phyloP scores from a whole-genome alignment of 2,888 invertebrate genomes.

The Callinectes sapidus region DNA sequence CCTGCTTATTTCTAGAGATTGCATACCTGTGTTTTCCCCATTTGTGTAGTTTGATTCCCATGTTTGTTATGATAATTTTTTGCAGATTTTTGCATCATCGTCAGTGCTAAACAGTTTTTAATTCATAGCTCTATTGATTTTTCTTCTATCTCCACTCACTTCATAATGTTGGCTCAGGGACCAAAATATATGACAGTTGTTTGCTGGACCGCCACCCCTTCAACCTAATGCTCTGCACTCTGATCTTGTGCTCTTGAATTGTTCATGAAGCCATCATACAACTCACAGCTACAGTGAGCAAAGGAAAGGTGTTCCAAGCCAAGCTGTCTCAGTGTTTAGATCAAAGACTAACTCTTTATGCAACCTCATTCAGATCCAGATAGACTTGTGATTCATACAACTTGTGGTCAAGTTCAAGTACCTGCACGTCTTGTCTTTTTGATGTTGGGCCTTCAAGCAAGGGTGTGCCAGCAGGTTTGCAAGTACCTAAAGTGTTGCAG shows the following conservation, averaged over 20 bases:
- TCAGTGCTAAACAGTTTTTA: slow-evolving; percentile 38
- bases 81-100: slow-evolving; percentile 25
- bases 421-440: slow-evolving; percentile 46
- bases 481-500: slow-evolving; percentile 34
- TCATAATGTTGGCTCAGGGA: slow-evolving; percentile 66
- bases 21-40: slow-evolving; percentile 45
- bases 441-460: slow-evolving; percentile 46
- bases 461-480: slow-evolving; percentile 43
- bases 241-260: slow-evolving; percentile 16
- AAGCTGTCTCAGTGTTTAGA: slow-evolving; percentile 37
- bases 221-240: slow-evolving; percentile 27
- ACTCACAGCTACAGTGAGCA: slow-evolving; percentile 37
- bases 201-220: slow-evolving; percentile 53
- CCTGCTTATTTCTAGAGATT: slow-evolving; percentile 41
- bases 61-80: slow-evolving; percentile 45
- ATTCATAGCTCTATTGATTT: slow-evolving; percentile 11
- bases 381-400: slow-evolving; percentile 40
- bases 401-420: slow-evolving; percentile 49
- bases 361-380: slow-evolving; percentile 38
- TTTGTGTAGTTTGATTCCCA: slow-evolving; percentile 29
- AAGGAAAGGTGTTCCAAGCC: slow-evolving; percentile 30
- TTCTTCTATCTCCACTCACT: slow-evolving; percentile 34
- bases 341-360: slow-evolving; percentile 37
- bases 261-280: slow-evolving; percentile 41
- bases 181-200: slow-evolving; percentile 59